These are phyloP conservation scores for Acanthosoma haemorrhoidale DNA, from an alignment of 2,888 invertebrate species.

Conservation along the genomic window DNA sequence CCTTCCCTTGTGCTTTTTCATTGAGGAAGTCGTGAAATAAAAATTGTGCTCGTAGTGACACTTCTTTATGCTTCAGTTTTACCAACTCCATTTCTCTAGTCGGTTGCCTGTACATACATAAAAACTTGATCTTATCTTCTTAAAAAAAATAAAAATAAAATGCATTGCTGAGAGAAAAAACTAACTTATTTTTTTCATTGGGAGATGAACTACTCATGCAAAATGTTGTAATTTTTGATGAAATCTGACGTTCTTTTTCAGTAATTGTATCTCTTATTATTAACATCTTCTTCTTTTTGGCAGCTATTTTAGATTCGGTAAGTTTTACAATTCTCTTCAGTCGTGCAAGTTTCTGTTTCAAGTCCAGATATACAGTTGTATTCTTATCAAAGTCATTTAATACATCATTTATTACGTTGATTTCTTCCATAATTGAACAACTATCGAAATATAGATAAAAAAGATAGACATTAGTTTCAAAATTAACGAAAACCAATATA, in stretches of 20 bases:
- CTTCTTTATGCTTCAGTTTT: slow-evolving; percentile 32
- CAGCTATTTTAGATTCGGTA: slow-evolving; percentile 5
- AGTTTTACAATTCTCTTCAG: background rate
- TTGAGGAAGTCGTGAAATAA: slow-evolving; percentile 16
- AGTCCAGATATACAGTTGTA: background rate
- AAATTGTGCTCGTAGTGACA: slow-evolving; percentile 32
- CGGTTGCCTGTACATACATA: slow-evolving; percentile 17
- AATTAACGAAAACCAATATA: too few relatives aligned
- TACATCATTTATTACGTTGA: slow-evolving; percentile 6
- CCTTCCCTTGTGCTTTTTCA: background rate
- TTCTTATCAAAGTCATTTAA: slow-evolving; percentile 17
- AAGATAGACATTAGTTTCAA: too few relatives aligned
- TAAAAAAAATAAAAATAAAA: background rate
- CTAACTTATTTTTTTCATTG: slow-evolving; percentile 20
- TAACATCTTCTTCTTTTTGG: slow-evolving; percentile 6
- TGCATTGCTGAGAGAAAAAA: background rate
- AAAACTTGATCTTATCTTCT: background rate
- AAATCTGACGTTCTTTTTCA: slow-evolving; percentile 6
- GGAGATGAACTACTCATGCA: background rate
- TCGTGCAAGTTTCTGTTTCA: slow-evolving; percentile 13
- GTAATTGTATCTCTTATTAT: background rate
- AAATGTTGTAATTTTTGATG: background rate
- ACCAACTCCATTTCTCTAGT: slow-evolving; percentile 31
- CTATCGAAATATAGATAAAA: background rate
- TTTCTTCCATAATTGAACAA: slow-evolving; percentile 23